Percentiles rank a stretch among this genome's conserved stretches.
These are phyloP conservation scores for Danio albolineatus DNA, from an alignment of 2,797 vertebrate genomes.

Conservation along the genomic window DNA sequence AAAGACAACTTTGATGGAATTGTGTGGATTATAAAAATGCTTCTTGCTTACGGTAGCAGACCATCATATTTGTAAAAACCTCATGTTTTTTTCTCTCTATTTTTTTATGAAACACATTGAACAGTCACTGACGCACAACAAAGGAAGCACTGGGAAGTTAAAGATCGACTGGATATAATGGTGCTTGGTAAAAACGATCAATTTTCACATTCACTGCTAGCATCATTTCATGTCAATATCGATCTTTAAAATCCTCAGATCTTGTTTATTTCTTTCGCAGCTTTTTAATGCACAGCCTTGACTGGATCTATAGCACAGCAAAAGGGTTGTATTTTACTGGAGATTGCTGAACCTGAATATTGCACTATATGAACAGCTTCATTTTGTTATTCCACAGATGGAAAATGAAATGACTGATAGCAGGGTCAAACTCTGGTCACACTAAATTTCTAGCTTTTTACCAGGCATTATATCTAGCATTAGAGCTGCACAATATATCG, in stretches of 20 bases:
- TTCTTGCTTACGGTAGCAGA: neutral
- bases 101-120: neutral
- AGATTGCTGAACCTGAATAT: neutral
- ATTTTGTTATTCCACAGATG: neutral
- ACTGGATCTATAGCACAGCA: fast-evolving
- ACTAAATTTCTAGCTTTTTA: neutral
- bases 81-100: no score
- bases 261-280: neutral
- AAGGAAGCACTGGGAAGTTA: neutral
- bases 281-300: neutral
- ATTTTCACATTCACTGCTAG: neutral
- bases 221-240: neutral
- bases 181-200: neutral
- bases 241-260: neutral
- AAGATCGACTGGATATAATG: neutral
- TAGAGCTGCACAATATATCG: neutral
- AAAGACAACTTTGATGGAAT: neutral
- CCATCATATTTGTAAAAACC: neutral
- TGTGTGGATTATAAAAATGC: constrained; percentile 8
- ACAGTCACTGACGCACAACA: neutral
- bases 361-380: neutral
- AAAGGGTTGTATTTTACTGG: neutral
- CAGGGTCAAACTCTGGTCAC: neutral
- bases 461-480: neutral
- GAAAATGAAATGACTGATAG: neutral